These are phyloP conservation scores for Kradibia gibbosae DNA, from an alignment of 1,140 invertebrate genomes.

Conservation along the genomic window DNA sequence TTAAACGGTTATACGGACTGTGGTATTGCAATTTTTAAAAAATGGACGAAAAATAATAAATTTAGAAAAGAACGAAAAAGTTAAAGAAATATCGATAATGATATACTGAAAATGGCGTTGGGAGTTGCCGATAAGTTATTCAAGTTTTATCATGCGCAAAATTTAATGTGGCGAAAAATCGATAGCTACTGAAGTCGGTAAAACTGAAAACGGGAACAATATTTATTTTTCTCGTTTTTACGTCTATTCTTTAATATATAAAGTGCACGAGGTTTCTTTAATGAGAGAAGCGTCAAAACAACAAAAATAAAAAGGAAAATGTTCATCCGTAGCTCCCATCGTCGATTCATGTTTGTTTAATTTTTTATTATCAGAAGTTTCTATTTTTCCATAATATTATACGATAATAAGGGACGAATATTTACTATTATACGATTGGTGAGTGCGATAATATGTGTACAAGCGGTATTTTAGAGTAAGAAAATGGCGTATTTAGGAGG, in stretches of 20 bases:
- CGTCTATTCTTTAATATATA: slow-evolving; percentile 34
- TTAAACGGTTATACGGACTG: too few relatives aligned
- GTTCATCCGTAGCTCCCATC: slow-evolving; percentile 57
- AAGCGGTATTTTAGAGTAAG: slow-evolving; percentile 2
- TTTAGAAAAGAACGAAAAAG: slow-evolving; percentile 42
- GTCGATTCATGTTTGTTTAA: slow-evolving; percentile 70
- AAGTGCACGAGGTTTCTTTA: slow-evolving; percentile 24
- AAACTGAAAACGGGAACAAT: neutral
- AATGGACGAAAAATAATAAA: slow-evolving; percentile 46
- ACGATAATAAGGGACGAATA: slow-evolving; percentile 65
- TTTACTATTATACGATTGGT: slow-evolving; percentile 58
- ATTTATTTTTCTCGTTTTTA: slow-evolving; percentile 1
- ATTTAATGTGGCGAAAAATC: neutral
- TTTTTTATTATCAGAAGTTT: slow-evolving; percentile 73
- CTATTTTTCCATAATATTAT: slow-evolving; percentile 72
- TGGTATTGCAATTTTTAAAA: slow-evolving; percentile 56
- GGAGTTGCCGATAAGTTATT: slow-evolving; percentile 52
- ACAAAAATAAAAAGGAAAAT: slow-evolving; percentile 1
- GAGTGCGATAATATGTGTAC: slow-evolving; percentile 4
- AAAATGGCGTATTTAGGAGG: neutral
- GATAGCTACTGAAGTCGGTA: neutral
- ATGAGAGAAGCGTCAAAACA: neutral
- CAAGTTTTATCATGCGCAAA: neutral
- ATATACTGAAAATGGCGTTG: slow-evolving; percentile 56
- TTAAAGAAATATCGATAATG: slow-evolving; percentile 53